Evolutionary conservation across 2,113 vertebrate genomes (phyloP), one percentile per base, ranked within the genome.

Genomic region (Pholis gunnellus): DNA sequence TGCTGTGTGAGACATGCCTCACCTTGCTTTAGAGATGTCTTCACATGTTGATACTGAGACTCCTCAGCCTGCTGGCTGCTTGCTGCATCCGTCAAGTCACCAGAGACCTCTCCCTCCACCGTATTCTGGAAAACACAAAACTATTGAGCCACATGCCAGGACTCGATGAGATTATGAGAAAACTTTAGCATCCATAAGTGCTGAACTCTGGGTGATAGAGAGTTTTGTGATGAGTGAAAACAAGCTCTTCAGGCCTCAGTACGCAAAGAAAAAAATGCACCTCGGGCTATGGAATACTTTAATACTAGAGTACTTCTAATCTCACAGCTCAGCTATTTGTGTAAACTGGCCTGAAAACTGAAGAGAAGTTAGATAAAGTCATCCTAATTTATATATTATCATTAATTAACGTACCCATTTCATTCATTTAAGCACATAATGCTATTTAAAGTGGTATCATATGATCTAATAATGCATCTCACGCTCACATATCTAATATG

Each of bases 11-110:
- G 78, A 71, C 69, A 70, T 1, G 17, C 10, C 65, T 87, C 88
- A 95, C 95, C 91, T 84, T 93, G 86, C 44, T 91, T 86, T 6
- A 96, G 89, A 56, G 95, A 94, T 20, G 15, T 90, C 78, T 94
- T 93, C 0, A 94, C 93, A 36, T 85, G 79, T 46, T 85, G 87
- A 83, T 81, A 95, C 42, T 75, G 72, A 7, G 29, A 64, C 7
- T 78, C 80, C 36, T 67, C 67, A 20, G 69, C 15, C 18, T 46
- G 52, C 2, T 27, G 7, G 2, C 11, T 18, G 18, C 38, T 40
- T 15, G 20, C 78, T 85, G 54, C 85, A 66, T 75, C 73, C 15
- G 14, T 68, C 10, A 70, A 22, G 50, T 81, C 72, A 29, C 9
- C 34, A 22, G 15, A 54, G 5, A 40, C 6, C 25, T 72, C 31